Evolutionary conservation across 2,113 vertebrate genomes (phyloP), one percentile per base, ranked within the genome.

Genomic region (Elanoides forficatus): DNA sequence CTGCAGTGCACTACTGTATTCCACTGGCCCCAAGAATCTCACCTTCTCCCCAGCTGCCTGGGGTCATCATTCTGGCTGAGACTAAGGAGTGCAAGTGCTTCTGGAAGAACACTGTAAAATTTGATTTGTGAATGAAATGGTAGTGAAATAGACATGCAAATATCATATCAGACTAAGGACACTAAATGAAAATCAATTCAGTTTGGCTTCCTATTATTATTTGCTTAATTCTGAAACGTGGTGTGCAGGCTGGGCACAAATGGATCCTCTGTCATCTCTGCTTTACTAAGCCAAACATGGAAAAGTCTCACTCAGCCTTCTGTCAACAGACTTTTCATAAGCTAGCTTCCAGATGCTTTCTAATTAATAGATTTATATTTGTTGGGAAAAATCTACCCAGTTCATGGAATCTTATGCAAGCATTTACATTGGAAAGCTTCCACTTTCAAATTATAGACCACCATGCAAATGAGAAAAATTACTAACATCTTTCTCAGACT

Each of bases 101-200:
- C 59, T 60, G 71, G 13, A 80, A 88, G 30, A 60, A 45, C 30
- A 21, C 8, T 38, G 29, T 55, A 62, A 66, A 40, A 81, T 63
- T 52, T 50, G 13, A 86, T 59, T 72, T 26, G 3, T 15, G 23
- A 91, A 34, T 55, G 58, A 68, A 65, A 71, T 21, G 17, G 22
- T 11, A 43, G 34, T 34, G 68, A 90, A 90, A 92, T 75, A 83
- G 73, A 70, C 6, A 19, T 2, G 4, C n/a, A 76, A 73, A 63
- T 27, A 40, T 47, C 38, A 15, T 36, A 40, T 45, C 60, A 86
- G 26, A 62, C 48, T 76, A 65, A 60, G 27, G 65, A 53, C 26
- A 63, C 58, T 55, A 95, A 86, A 91, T 76, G 15, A 66, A 29
- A 96, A 88, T 94, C 40, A 87, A 55, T 96, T 86, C 74, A 60